Evolutionary conservation across 2,113 vertebrate species (phyloP).

Genomic region (Ctenomys sociabilis): DNA sequence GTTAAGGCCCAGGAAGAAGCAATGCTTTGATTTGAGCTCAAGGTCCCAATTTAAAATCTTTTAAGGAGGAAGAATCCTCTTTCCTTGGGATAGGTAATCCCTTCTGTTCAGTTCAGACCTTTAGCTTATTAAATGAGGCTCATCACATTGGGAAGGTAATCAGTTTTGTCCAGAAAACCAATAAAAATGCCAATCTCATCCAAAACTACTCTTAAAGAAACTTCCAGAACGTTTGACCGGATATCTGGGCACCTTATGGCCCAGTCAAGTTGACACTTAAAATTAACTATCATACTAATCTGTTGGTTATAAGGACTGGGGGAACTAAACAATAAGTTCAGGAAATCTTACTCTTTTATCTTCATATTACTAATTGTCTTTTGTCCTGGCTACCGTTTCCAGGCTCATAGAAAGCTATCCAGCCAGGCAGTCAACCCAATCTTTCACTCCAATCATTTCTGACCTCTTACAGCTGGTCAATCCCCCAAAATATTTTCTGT

Average conservation of each 20-base stretch:
- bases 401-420: background rate
- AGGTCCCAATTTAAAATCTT: background rate
- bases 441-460: background rate
- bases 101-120: background rate
- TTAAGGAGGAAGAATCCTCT: background rate
- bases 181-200: background rate
- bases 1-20: background rate
- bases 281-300: background rate
- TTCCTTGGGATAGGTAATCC: background rate
- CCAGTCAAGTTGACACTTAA: background rate
- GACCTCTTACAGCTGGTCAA: background rate
- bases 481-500: background rate
- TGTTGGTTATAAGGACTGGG: background rate
- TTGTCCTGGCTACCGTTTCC: background rate
- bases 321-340: background rate
- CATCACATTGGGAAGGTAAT: background rate
- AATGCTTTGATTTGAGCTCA: background rate
- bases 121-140: background rate
- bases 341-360: background rate
- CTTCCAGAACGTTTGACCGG: background rate
- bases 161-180: background rate
- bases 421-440: background rate
- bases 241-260: background rate
- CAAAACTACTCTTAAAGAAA: background rate
- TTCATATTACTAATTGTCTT: background rate